These are phyloP conservation scores for Epinephelus awoara DNA, from an alignment of 2,797 vertebrate genomes.

Conservation along the genomic window DNA sequence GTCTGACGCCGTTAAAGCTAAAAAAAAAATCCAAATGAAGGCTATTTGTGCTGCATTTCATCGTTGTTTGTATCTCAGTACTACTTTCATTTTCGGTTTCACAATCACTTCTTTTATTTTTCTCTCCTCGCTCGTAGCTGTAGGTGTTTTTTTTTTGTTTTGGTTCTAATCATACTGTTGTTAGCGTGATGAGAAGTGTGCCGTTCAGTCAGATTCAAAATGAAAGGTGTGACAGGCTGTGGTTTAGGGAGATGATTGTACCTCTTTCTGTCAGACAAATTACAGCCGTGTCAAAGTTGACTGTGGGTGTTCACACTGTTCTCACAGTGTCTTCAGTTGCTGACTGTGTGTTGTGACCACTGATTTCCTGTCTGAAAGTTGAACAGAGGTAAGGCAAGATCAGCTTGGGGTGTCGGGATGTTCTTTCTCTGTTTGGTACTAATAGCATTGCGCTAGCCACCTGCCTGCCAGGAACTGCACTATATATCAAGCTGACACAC, in stretches of 20 bases:
- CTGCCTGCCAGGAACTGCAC: conserved; percentile 22
- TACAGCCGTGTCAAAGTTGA: conserved; percentile 39
- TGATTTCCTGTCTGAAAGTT: conserved; percentile 69
- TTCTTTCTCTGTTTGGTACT: conserved; percentile 29
- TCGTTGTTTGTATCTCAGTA: neutral
- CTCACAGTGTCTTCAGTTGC: conserved; percentile 31
- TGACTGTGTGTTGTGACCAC: conserved; percentile 49
- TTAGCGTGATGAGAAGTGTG: conserved; percentile 9
- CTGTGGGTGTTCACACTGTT: conserved; percentile 49
- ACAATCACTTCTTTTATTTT: conserved; percentile 6
- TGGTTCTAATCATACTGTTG: neutral
- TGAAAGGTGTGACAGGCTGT: conserved; percentile 45
- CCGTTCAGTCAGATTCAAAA: conserved; percentile 25
- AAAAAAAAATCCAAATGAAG: neutral
- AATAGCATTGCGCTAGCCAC: conserved; percentile 1
- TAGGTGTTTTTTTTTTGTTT: conserved; percentile 22
- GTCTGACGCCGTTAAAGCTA: neutral
- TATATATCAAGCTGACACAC: conserved; percentile 24
- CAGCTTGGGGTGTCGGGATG: conserved; percentile 21
- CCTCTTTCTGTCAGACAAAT: conserved; percentile 39
- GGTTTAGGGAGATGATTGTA: conserved; percentile 45
- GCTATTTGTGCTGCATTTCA: neutral
- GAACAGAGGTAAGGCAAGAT: conserved; percentile 28
- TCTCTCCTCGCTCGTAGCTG: neutral
- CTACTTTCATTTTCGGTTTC: conserved; percentile 33